A percentile compares a stretch with the other conserved stretches of the same genome.
phyloP scores from a whole-genome alignment of 2,797 vertebrate genomes.

The Morelia viridis region DNA sequence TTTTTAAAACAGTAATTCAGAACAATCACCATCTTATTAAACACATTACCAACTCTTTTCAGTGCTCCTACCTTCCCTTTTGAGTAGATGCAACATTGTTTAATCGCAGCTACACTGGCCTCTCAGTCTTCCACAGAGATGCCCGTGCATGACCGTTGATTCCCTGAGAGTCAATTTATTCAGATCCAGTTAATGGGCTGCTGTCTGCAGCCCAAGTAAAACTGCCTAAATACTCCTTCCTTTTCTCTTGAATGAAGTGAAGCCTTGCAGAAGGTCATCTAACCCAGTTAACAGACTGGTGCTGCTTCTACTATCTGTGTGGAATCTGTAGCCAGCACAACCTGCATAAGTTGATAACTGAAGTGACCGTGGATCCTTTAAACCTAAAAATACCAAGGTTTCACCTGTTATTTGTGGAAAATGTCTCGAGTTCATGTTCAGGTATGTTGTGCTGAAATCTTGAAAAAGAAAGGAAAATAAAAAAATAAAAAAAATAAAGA shows the following conservation, averaged over 20 bases:
- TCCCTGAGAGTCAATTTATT: neutral
- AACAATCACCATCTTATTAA: neutral
- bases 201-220: neutral
- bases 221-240: neutral
- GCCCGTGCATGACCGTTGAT: neutral
- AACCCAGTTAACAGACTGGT: neutral
- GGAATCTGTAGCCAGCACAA: neutral
- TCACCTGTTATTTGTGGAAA: neutral
- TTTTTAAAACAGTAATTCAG: neutral
- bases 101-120: neutral
- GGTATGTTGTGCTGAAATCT: neutral
- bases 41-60: neutral
- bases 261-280: neutral
- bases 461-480: neutral
- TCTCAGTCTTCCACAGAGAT: neutral
- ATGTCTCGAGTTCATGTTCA: neutral
- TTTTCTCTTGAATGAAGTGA: neutral
- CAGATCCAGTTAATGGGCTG: neutral
- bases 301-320: neutral
- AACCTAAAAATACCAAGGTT: neutral
- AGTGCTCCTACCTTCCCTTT: neutral
- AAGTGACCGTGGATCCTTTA: neutral
- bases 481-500: neutral
- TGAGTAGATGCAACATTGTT: neutral
- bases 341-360: neutral